phyloP scores from a whole-genome alignment of 2,113 vertebrate species.

The Epinephelus fuscoguttatus region DNA sequence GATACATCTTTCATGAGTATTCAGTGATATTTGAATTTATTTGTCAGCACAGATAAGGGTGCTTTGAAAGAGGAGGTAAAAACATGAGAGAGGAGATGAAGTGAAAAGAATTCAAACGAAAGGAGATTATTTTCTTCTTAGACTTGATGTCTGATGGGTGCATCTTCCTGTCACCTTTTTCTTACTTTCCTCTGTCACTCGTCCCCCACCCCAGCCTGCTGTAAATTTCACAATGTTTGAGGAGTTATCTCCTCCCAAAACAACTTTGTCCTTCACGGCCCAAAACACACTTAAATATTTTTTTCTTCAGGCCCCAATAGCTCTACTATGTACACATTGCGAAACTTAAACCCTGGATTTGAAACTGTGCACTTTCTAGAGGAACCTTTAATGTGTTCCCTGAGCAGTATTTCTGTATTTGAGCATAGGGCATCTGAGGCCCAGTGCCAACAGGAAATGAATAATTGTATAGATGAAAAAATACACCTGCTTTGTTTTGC shows the following conservation, averaged over 20 bases:
- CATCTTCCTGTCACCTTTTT: background rate
- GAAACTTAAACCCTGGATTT: background rate
- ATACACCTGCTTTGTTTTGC: background rate
- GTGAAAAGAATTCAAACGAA: constrained; percentile 27
- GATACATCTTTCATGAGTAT: constrained; percentile 28
- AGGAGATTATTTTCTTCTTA: constrained; percentile 20
- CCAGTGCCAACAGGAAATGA: background rate
- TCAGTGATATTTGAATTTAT: constrained; percentile 64
- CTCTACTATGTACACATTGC: background rate
- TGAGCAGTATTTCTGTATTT: background rate
- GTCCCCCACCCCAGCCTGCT: background rate
- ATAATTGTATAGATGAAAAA: background rate
- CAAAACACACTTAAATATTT: background rate
- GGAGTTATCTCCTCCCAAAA: background rate
- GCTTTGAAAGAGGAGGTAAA: constrained; percentile 38
- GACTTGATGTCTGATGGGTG: constrained; percentile 13
- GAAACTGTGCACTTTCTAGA: background rate
- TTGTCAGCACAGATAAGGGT: constrained; percentile 56
- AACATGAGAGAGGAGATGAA: constrained; percentile 37
- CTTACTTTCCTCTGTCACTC: background rate
- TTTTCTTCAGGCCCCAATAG: background rate
- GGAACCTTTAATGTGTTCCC: background rate
- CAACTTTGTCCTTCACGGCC: background rate
- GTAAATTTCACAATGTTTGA: background rate
- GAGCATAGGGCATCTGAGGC: background rate